Evolutionary conservation across 1,140 invertebrate genomes (phyloP).

Genomic region (Drosophila chauvacae): DNA sequence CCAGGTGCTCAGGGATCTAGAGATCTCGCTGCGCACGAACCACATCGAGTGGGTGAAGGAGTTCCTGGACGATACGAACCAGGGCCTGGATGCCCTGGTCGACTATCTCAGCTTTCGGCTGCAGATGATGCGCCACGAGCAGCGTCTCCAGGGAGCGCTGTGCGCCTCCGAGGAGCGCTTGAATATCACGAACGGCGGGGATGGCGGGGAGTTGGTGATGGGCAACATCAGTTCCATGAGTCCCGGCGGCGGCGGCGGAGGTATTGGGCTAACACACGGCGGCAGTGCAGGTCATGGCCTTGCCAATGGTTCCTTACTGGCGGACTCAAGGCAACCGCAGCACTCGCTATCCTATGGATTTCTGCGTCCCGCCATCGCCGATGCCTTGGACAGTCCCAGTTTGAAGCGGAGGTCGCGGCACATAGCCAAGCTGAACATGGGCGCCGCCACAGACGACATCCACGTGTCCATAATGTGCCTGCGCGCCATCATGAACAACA

Average conservation of each 20-base stretch:
- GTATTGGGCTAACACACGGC: constrained; percentile 38
- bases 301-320: constrained; percentile 53
- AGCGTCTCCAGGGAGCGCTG: constrained; percentile 90
- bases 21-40: constrained; percentile 99
- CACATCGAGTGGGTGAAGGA: constrained; percentile 99
- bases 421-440: constrained; percentile 97
- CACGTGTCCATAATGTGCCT: constrained; percentile 99
- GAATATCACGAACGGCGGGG: constrained; percentile 66
- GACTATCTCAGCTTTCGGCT: constrained; percentile 98
- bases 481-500: constrained; percentile 99
- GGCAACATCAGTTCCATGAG: constrained; percentile 62
- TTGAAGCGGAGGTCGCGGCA: constrained; percentile 92
- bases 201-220: constrained; percentile 49
- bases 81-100: constrained; percentile 97
- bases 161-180: constrained; percentile 89
- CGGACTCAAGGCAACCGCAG: constrained; percentile 36
- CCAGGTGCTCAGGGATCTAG: constrained; percentile 98
- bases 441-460: constrained; percentile 98
- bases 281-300: constrained; percentile 51
- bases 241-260: constrained; percentile 44
- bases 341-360: constrained; percentile 85
- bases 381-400: constrained; percentile 89
- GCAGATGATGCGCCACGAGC: constrained; percentile 95
- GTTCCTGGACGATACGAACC: constrained; percentile 98
- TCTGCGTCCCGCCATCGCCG: constrained; percentile 87